Conservation (phyloP, 2,113 vertebrate genomes). For the Numenius arquata region DNA sequence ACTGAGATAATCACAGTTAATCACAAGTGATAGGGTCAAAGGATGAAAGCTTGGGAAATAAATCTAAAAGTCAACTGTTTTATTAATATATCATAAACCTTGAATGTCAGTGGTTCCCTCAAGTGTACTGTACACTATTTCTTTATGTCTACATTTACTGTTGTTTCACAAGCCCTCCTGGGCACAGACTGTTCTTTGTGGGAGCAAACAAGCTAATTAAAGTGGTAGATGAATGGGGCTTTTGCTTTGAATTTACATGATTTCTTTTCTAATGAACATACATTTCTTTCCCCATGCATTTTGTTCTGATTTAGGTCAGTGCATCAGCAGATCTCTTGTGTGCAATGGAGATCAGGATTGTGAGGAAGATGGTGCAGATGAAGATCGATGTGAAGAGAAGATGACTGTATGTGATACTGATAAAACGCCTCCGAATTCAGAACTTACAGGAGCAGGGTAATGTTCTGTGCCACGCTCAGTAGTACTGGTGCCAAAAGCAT, state of each 20-base stretch:
- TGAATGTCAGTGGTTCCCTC: not conserved
- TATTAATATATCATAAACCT: not conserved
- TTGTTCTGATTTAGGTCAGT: slow-evolving; percentile 76
- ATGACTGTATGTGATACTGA: slow-evolving; percentile 71
- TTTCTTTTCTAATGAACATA: not conserved
- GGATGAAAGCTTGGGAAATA: not conserved
- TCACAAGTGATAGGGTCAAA: not conserved
- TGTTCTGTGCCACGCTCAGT: not conserved
- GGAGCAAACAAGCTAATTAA: not conserved
- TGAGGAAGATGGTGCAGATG: slow-evolving; percentile 83
- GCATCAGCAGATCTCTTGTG: slow-evolving; percentile 79
- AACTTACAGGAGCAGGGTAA: slow-evolving; percentile 84
- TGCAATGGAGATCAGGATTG: slow-evolving; percentile 92
- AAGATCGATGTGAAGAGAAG: slow-evolving; percentile 74
- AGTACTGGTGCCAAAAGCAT: not conserved
- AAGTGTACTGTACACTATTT: not conserved
- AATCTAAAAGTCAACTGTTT: not conserved
- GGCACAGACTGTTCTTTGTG: not conserved
- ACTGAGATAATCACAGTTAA: not conserved
- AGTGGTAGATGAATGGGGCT: not conserved
- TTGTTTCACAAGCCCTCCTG: not conserved
- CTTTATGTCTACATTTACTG: not conserved
- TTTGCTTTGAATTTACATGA: not conserved
- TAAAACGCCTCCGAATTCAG: slow-evolving; percentile 79
- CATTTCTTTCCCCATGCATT: not conserved